phyloP scores from a whole-genome alignment of 2,888 invertebrate genomes.

The Acronicta leporina region DNA sequence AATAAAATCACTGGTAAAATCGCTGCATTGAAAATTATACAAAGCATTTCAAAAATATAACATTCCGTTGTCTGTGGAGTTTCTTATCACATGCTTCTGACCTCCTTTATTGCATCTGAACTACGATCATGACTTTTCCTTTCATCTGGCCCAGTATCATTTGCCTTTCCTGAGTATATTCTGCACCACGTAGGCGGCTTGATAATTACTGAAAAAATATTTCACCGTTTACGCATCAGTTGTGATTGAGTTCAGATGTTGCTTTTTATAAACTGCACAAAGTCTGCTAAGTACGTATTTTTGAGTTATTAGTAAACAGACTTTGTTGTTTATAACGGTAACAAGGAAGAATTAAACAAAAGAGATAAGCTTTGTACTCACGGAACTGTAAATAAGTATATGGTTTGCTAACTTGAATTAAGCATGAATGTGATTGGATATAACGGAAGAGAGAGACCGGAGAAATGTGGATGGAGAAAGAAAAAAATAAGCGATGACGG shows the following conservation, averaged over 20 bases:
- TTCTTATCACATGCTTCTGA: too few relatives aligned
- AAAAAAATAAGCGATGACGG: too few relatives aligned
- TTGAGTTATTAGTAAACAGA: conserved; percentile 30
- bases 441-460: too few relatives aligned
- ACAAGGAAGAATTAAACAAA: conserved; percentile 20
- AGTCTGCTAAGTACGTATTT: conserved; percentile 12
- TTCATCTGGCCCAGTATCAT: neutral
- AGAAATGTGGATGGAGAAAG: too few relatives aligned
- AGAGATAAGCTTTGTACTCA: conserved; percentile 16
- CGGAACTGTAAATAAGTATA: conserved; percentile 14
- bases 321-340: conserved; percentile 9
- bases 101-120: too few relatives aligned
- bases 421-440: too few relatives aligned
- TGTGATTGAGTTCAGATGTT: conserved; percentile 7
- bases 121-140: too few relatives aligned
- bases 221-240: neutral
- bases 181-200: neutral
- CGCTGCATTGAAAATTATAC: too few relatives aligned
- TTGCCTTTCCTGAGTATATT: neutral
- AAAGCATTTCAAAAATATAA: too few relatives aligned
- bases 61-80: too few relatives aligned
- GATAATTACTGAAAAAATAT: neutral
- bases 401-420: conserved; percentile 5
- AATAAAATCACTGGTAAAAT: too few relatives aligned
- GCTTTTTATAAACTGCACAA: conserved; percentile 9